A percentile compares a stretch with the other conserved stretches of the same genome.
Evolutionary conservation across 2,888 invertebrate species (phyloP).

Genomic region (Thysanoteuthis rhombus): DNA sequence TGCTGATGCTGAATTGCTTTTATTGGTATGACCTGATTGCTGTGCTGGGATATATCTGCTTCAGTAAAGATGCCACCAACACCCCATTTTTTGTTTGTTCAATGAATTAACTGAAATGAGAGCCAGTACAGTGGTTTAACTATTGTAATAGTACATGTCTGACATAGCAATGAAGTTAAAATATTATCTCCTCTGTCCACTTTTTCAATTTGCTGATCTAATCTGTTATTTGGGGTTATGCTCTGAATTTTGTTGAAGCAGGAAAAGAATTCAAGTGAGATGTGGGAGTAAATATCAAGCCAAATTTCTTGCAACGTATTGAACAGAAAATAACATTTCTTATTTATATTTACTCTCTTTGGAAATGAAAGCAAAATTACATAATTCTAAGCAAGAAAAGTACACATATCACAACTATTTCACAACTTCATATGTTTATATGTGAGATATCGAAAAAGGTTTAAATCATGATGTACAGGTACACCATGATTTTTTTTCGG

Average conservation of each 20-base stretch:
- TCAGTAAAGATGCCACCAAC: too few relatives aligned
- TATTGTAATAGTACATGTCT: too few relatives aligned
- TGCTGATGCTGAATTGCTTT: neutral
- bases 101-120: too few relatives aligned
- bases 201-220: too few relatives aligned
- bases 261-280: neutral
- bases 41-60: neutral
- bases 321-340: neutral
- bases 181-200: too few relatives aligned
- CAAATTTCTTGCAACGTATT: neutral
- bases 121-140: too few relatives aligned
- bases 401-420: neutral
- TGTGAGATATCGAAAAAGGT: too few relatives aligned
- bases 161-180: too few relatives aligned
- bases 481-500: too few relatives aligned
- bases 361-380: neutral
- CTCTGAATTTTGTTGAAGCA: neutral
- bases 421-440: neutral
- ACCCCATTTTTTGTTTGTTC: too few relatives aligned
- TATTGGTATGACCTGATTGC: neutral
- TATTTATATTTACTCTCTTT: neutral
- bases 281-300: neutral
- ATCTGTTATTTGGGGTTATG: neutral
- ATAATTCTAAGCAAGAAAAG: neutral
- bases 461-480: too few relatives aligned